Evolutionary conservation across 2,113 vertebrate species (phyloP), one percentile per base, ranked within the genome.

Genomic region (Ptyas mucosa): DNA sequence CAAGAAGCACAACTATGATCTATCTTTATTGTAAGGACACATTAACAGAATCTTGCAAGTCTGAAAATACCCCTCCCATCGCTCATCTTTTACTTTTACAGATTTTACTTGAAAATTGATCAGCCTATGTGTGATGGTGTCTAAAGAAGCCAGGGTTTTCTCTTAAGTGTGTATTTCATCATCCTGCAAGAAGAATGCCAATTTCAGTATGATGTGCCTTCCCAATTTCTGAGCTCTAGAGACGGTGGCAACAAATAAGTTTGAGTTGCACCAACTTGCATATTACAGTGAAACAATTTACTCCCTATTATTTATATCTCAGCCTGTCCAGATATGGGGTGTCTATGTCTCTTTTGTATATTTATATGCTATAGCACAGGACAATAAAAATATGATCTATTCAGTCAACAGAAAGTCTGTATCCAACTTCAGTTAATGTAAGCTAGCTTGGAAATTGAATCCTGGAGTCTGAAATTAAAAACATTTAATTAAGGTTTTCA

Each of bases 391-490:
- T 9, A 39, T 26, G 7, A 20, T 57, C 52, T 29, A 2, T 69
- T 52, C 26, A 24, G n/a, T 2, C 18, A 81, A 81, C n/a, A 20
- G 75, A 20, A 53, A 26, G 52, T 0, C 92, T 92, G 61, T 94
- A 89, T 23, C 92, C 93, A 89, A 46, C 88, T 29, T 21, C 11
- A 91, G 51, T 18, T 89, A 34, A 86, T 57, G 43, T 75, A 54
- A 91, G 53, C 75, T 93, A 69, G 23, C 86, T 94, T 92, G 29
- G 21, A 2, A 0, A 0, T 46, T 8, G 15, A 64, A 64, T 14
- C 75, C 6, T 12, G 43, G 23, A 5, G 75, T 61, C 61, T 93
- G 57, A 81, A 75, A 91, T 85, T 51, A 24, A 92, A 95, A 39
- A 39, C 18, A 24, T 1, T 1, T 61, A 34, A 18, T 5, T 57